Conservation (phyloP, 2,113 vertebrate species). For the Hypanus sabinus region DNA sequence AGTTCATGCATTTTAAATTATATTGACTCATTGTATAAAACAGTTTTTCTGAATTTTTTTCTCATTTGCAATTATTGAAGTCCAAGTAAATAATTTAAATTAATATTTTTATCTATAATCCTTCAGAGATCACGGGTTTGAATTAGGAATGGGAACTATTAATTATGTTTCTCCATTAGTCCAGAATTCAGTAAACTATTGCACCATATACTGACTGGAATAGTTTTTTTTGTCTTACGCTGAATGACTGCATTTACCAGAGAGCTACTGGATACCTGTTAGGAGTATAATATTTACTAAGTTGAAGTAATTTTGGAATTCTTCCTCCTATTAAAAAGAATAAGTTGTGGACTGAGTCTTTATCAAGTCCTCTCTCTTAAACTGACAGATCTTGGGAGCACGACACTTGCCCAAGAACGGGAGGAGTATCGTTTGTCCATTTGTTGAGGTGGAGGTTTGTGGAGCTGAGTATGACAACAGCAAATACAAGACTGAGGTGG, state of each 20-base stretch:
- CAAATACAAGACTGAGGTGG: slow-evolving; percentile 72
- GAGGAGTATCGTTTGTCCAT: slow-evolving; percentile 76
- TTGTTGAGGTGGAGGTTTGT: slow-evolving; percentile 74
- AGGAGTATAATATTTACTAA: not conserved
- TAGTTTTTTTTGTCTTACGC: not conserved
- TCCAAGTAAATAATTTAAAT: not conserved
- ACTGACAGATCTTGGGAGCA: slow-evolving; percentile 63
- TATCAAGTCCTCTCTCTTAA: not conserved
- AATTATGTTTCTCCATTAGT: not conserved
- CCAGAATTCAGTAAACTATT: not conserved
- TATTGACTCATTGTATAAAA: too few species aligned
- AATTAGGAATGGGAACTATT: not conserved
- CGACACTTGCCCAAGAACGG: slow-evolving; percentile 75
- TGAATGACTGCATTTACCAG: not conserved
- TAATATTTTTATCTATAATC: not conserved
- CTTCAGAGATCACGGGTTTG: not conserved
- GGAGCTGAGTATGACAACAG: slow-evolving; percentile 70
- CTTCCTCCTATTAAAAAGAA: not conserved
- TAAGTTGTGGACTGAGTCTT: not conserved
- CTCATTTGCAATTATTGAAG: not conserved
- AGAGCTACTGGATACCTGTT: not conserved
- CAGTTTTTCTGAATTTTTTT: not conserved
- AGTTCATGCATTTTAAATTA: not conserved
- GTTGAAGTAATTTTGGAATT: not conserved
- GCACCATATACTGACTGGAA: not conserved